A percentile compares a stretch with the other conserved stretches of the same genome.
Evolutionary conservation across 2,797 vertebrate species (phyloP).

Genomic region (Danionella dracula): DNA sequence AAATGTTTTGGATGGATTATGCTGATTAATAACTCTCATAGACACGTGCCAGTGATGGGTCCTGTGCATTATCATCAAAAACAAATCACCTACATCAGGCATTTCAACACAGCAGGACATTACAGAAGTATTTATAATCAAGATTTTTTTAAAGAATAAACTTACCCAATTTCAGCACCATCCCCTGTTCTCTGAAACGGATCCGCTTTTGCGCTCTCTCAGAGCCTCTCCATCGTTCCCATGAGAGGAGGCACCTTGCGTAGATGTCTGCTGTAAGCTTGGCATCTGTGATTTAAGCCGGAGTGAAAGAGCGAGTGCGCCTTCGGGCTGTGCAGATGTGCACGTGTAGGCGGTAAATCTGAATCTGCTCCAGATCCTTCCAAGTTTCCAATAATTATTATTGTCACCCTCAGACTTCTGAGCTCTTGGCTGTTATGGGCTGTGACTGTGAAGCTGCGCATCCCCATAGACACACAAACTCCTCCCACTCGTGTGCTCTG

Average conservation of each 20-base stretch:
- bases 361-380: background rate
- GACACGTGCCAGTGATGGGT: background rate
- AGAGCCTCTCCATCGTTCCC: background rate
- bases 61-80: background rate
- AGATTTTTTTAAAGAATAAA: background rate
- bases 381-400: background rate
- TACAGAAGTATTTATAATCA: too few relatives aligned
- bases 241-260: background rate
- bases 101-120: too few relatives aligned
- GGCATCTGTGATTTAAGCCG: background rate
- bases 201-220: background rate
- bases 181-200: background rate
- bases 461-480: conserved; percentile 9
- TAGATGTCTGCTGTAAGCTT: background rate
- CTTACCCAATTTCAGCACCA: conserved; percentile 12
- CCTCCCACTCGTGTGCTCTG: conserved; percentile 22
- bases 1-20: conserved; percentile 20
- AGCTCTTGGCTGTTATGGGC: background rate
- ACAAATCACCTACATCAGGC: background rate
- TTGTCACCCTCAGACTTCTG: background rate
- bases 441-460: background rate
- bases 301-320: background rate
- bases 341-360: background rate
- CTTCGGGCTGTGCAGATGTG: background rate
- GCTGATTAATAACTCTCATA: conserved; percentile 1